Percentiles rank a stretch among this genome's conserved stretches.
These are phyloP conservation scores for Epinotia brunnichana DNA, from an alignment of 2,888 invertebrate species.

Conservation along the genomic window DNA sequence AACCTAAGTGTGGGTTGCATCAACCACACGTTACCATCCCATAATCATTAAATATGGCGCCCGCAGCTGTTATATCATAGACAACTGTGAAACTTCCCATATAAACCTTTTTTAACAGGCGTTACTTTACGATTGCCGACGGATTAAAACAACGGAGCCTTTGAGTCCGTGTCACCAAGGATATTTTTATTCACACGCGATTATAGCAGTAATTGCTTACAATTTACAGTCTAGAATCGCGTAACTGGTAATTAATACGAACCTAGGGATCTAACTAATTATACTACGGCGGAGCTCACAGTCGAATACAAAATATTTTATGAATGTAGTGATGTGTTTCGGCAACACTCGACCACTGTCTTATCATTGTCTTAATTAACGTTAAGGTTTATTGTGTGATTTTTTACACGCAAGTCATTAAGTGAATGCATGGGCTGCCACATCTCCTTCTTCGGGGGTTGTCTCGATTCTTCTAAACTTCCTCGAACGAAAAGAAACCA, in stretches of 20 bases:
- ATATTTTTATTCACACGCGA: slow-evolving; percentile 2
- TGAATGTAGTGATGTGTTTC: neutral
- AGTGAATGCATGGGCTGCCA: too few relatives aligned
- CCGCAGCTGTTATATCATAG: too few relatives aligned
- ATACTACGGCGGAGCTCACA: neutral
- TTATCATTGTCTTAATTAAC: neutral
- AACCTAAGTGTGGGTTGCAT: neutral
- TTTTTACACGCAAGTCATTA: neutral
- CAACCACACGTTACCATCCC: too few relatives aligned
- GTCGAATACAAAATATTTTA: neutral
- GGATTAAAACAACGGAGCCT: too few relatives aligned
- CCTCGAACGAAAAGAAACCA: too few relatives aligned
- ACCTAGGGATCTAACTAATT: neutral
- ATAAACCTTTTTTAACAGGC: too few relatives aligned
- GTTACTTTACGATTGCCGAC: too few relatives aligned
- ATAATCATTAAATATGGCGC: too few relatives aligned
- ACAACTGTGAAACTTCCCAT: too few relatives aligned
- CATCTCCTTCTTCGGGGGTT: too few relatives aligned
- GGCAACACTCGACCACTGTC: neutral
- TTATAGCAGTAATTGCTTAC: neutral
- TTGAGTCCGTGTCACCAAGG: slow-evolving; percentile 1
- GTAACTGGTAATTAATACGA: neutral
- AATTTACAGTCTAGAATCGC: neutral
- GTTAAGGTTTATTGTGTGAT: neutral
- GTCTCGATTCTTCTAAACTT: too few relatives aligned